Base-by-base conservation (phyloP, 2,113 vertebrate species). In the Bolborhynchus lineola region DNA sequence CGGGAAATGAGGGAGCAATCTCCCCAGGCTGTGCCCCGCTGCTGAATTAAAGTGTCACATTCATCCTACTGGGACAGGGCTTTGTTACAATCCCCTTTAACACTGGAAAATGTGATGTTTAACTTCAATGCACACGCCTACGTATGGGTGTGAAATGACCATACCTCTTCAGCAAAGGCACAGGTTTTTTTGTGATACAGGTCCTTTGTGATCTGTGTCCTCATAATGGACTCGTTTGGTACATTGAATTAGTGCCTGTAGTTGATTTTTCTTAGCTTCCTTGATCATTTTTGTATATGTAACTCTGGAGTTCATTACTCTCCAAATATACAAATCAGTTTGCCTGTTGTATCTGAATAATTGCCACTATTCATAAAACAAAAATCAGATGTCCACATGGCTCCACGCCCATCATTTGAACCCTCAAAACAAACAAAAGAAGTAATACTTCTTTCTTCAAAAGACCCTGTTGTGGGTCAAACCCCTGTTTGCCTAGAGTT, bases 1-100 rank as follows among this genome's bases (percentile, higher is more conserved):
- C 0, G 3, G 44, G 37, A 33, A 76, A 18, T 16, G 31, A 67
- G 31, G 26, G 21, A 71, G 23, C 1, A 0, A 23, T 16, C 7
- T 47, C 23, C 46, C 4, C 12, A 3, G 49, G 28, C 62, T 35
- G 75, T 25, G 37, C 24, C 29, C n/a, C 9, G 23, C 6, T 2
- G 1, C 15, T 0, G 0, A 31, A 70, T 3, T 33, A 5, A 16
- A 41, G 35, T 4, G 2, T 19, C 0, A 0, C n/a, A 3, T 31
- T 47, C 11, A 5, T 75, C 49, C 68, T 33, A 21, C 81, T 55
- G 49, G 37, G 25, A 57, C 0, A 0, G 24, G 47, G 55, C 29
- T 31, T 33, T 4, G 0, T 23, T 52, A 6, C 8, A 13, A 1
- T 14, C 35, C 23, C 39, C 42, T 20, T 2, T 21, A 9, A 46